These are phyloP conservation scores for Phalacrocorax pelagicus DNA, from an alignment of 2,113 vertebrate species.

Conservation along the genomic window DNA sequence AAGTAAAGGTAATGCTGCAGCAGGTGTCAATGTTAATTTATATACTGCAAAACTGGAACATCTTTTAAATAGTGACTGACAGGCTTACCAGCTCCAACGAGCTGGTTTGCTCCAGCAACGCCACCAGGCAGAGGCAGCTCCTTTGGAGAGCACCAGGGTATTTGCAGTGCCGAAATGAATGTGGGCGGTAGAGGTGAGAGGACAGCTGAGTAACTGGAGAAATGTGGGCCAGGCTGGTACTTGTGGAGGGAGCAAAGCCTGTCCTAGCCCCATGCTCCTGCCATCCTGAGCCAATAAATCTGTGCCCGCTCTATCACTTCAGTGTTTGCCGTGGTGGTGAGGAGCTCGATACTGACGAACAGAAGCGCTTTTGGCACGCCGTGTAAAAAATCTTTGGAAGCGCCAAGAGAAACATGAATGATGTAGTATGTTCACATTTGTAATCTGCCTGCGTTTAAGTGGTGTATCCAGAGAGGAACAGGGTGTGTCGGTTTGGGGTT, in stretches of 20 bases:
- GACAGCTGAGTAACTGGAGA: neutral
- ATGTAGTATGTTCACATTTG: slow-evolving; percentile 9
- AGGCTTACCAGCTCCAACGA: neutral
- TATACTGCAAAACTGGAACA: slow-evolving; percentile 1
- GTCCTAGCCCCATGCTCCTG: neutral
- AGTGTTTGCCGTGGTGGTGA: accelerated
- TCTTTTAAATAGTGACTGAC: slow-evolving; percentile 33
- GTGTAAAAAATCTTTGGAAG: neutral
- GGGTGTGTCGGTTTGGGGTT: neutral
- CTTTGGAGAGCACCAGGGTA: neutral
- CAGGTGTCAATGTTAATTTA: slow-evolving; percentile 35
- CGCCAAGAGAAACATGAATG: slow-evolving; percentile 7
- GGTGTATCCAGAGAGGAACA: neutral
- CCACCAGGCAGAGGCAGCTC: neutral
- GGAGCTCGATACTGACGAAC: neutral
- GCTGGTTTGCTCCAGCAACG: neutral
- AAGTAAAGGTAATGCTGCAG: neutral
- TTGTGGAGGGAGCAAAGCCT: neutral
- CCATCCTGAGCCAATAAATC: neutral
- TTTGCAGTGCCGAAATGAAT: neutral
- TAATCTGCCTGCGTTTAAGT: neutral
- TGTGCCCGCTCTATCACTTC: neutral
- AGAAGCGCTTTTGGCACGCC: neutral
- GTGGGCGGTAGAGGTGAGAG: neutral
- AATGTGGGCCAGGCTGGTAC: neutral